These are phyloP conservation scores for Drosophila silvestris DNA, from an alignment of 2,888 invertebrate species.

Conservation along the genomic window DNA sequence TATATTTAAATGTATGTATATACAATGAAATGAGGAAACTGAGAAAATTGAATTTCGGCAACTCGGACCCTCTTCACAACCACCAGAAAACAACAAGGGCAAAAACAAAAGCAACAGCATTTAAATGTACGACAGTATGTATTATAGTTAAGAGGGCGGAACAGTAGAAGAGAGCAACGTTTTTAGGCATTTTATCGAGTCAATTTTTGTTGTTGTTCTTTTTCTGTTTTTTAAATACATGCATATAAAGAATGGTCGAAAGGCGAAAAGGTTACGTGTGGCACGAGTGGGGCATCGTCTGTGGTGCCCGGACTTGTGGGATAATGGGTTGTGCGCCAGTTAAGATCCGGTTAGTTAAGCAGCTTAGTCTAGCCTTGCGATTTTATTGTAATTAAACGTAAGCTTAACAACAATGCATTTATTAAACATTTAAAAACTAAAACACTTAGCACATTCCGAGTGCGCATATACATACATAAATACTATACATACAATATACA, in stretches of 20 bases:
- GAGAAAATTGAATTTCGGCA: neutral
- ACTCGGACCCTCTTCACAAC: neutral
- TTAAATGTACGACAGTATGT: conserved; percentile 5
- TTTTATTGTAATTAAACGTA: conserved; percentile 73
- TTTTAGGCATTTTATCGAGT: conserved; percentile 42
- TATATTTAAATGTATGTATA: conserved; percentile 24
- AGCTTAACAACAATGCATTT: conserved; percentile 77
- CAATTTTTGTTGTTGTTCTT: conserved; percentile 30
- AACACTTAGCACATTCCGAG: conserved; percentile 42
- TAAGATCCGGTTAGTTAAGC: conserved; percentile 36
- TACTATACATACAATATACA: conserved; percentile 38
- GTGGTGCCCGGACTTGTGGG: conserved; percentile 22
- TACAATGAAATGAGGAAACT: neutral
- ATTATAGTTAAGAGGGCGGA: neutral
- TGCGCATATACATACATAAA: conserved; percentile 39
- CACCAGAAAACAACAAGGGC: neutral
- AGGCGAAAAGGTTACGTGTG: neutral
- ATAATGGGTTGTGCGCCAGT: conserved; percentile 54
- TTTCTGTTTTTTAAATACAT: neutral
- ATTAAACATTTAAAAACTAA: conserved; percentile 58
- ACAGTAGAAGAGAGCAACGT: conserved; percentile 1
- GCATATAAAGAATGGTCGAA: conserved; percentile 1
- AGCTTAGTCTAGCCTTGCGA: conserved; percentile 52
- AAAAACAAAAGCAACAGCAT: neutral
- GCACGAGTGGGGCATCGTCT: conserved; percentile 7